Evolutionary conservation across 2,797 vertebrate genomes (phyloP).

Genomic region (Valencia hispanica): DNA sequence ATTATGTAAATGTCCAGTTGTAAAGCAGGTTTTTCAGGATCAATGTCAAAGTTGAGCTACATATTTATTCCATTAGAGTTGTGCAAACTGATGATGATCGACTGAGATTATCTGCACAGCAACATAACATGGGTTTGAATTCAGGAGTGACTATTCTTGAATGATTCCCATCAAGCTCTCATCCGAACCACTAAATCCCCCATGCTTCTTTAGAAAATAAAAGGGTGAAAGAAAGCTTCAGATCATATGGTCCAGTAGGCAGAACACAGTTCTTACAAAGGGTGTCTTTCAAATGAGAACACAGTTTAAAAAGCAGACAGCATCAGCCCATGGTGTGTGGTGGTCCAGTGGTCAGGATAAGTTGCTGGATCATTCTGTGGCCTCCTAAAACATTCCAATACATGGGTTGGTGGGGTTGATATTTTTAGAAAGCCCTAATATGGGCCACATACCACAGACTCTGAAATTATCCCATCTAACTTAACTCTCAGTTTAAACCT

Average conservation of each 20-base stretch:
- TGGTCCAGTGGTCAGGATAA: conserved; percentile 76
- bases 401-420: conserved; percentile 82
- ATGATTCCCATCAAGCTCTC: conserved; percentile 55
- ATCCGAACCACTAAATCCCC: conserved; percentile 52
- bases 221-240: conserved; percentile 62
- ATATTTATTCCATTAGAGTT: background rate
- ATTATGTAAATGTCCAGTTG: conserved; percentile 28
- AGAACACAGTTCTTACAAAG: conserved; percentile 43
- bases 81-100: background rate
- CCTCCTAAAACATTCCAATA: conserved; percentile 87
- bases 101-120: conserved; percentile 33
- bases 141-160: conserved; percentile 47
- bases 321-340: conserved; percentile 69
- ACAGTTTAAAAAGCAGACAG: conserved; percentile 54
- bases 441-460: conserved; percentile 89
- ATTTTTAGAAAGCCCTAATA: conserved; percentile 91
- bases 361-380: conserved; percentile 81
- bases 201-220: conserved; percentile 30
- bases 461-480: conserved; percentile 90
- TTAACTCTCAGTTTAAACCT: conserved; percentile 89
- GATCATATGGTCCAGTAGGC: conserved; percentile 45
- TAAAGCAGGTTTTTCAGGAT: conserved; percentile 30
- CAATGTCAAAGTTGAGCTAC: conserved; percentile 12
- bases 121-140: conserved; percentile 55
- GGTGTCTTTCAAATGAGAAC: conserved; percentile 52